These are phyloP conservation scores for Tiphia femorata DNA, from an alignment of 2,888 invertebrate species.

Conservation along the genomic window DNA sequence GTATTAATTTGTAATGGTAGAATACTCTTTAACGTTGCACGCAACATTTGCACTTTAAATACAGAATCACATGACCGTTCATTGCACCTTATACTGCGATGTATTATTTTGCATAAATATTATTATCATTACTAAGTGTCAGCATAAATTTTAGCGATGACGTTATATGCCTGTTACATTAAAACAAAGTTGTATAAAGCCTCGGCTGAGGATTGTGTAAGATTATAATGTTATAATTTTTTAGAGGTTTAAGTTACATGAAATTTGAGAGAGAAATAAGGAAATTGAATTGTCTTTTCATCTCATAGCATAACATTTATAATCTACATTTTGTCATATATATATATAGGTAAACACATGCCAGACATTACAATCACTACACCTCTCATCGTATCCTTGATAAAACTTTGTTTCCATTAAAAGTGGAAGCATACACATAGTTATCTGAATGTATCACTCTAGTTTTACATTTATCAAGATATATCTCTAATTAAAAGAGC, in stretches of 20 bases:
- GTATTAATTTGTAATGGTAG: conserved; percentile 58
- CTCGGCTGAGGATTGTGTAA: conserved; percentile 17
- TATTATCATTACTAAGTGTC: conserved; percentile 34
- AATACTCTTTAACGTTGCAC: conserved; percentile 63
- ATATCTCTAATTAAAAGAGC: too few relatives aligned
- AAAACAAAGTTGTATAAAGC: conserved; percentile 13
- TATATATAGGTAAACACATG: conserved; percentile 6
- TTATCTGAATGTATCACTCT: too few relatives aligned
- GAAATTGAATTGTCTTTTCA: not conserved
- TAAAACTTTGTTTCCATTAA: too few relatives aligned
- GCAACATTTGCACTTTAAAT: conserved; percentile 64
- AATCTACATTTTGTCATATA: conserved; percentile 8
- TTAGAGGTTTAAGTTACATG: too few relatives aligned
- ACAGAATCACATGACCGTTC: conserved; percentile 64
- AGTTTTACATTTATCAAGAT: too few relatives aligned
- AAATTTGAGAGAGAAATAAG: not conserved
- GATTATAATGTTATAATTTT: conserved; percentile 9
- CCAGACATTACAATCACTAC: too few relatives aligned
- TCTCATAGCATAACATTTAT: conserved; percentile 3
- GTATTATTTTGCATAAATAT: conserved; percentile 44
- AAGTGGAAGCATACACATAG: too few relatives aligned
- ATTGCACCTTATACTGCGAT: conserved; percentile 53
- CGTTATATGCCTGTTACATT: conserved; percentile 12
- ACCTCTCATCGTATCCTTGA: too few relatives aligned
- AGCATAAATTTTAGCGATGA: conserved; percentile 26